Evolutionary conservation across 2,113 vertebrate species (phyloP).

Genomic region (Hydropotes inermis): DNA sequence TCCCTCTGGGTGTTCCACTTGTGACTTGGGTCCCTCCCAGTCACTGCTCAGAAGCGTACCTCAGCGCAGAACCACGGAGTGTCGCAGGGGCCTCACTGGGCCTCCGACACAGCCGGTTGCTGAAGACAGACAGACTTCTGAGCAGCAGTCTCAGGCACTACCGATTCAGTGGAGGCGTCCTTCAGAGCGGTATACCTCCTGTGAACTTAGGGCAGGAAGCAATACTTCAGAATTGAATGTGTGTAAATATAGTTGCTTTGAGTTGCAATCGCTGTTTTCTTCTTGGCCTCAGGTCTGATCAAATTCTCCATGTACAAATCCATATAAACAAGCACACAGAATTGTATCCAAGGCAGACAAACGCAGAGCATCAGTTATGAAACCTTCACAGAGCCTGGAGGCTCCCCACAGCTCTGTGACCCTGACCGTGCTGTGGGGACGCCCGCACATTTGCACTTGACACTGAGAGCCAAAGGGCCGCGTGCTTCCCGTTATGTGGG

Average conservation of each 20-base stretch:
- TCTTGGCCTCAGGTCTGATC: slow-evolving; percentile 38
- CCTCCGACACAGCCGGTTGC: neutral
- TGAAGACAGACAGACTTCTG: neutral
- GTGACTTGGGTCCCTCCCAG: neutral
- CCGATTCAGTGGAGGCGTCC: neutral
- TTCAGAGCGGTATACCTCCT: slow-evolving; percentile 40
- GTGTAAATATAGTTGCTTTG: slow-evolving; percentile 36
- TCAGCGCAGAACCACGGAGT: slow-evolving; percentile 24
- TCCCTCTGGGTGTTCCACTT: neutral
- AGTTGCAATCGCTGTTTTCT: neutral
- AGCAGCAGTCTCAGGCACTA: slow-evolving; percentile 11
- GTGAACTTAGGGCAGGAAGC: neutral
- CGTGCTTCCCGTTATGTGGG: neutral
- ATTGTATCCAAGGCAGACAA: slow-evolving; percentile 31
- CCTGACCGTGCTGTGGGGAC: fast-evolving
- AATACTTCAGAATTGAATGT: slow-evolving; percentile 65
- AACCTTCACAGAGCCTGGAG: slow-evolving; percentile 13
- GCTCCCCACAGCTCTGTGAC: neutral
- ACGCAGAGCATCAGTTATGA: neutral
- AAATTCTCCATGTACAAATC: neutral
- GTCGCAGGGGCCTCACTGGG: neutral
- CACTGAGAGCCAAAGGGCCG: slow-evolving; percentile 33
- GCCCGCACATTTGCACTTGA: slow-evolving; percentile 41
- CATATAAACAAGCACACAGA: slow-evolving; percentile 52
- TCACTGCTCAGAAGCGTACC: neutral